Evolutionary conservation across 2,888 invertebrate genomes (phyloP), one percentile per base, ranked within the genome.

Genomic region (Orchesellides sinensis): DNA sequence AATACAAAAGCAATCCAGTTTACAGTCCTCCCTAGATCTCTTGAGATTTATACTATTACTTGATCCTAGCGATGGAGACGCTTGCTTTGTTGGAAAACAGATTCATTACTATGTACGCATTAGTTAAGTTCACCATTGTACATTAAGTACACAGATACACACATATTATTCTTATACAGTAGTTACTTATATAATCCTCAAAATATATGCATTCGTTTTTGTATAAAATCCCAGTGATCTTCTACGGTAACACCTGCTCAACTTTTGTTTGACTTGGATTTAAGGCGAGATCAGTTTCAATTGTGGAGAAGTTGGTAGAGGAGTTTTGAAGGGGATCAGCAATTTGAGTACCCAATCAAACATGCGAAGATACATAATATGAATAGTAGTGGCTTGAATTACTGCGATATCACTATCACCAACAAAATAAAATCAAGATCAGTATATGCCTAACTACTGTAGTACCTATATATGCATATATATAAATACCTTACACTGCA

Each of bases 241-340:
- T 70, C 45, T 52, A 69, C 61, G 59, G 68, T 78, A 78, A 78
- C 78, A 78, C 78, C 78, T 78, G 78, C 78, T 63, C 78, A 70
- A 61, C n/a, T 69, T 69, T 77, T 78, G 78, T 78, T 78, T 78
- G 78, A 77, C 32, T 78, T 69, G 52, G 61, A 40, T 0, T 78
- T 78, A 56, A 49, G 27, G 21, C 29, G n/a, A 77, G 66, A 25
- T 23, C 56, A 17, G 8, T 8, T 19, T 10, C 5, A 5, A 29
- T 23, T 21, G 12, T n/a, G 29, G 63, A 63, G 63, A 29, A 63
- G 63, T 63, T 63, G 27, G 29, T 40, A 8, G 52, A 21, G 19
- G 21, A 52, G 52, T 21, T 12, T 47, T 54, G 32, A 23, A 45
- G 47, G 77, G 77, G 68, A 77, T 77, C 68, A 77, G 73, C 61